A percentile compares a stretch with the other conserved stretches of the same genome.
Evolutionary conservation across 1,140 invertebrate genomes (phyloP).

Genomic region (Littorina saxatilis): DNA sequence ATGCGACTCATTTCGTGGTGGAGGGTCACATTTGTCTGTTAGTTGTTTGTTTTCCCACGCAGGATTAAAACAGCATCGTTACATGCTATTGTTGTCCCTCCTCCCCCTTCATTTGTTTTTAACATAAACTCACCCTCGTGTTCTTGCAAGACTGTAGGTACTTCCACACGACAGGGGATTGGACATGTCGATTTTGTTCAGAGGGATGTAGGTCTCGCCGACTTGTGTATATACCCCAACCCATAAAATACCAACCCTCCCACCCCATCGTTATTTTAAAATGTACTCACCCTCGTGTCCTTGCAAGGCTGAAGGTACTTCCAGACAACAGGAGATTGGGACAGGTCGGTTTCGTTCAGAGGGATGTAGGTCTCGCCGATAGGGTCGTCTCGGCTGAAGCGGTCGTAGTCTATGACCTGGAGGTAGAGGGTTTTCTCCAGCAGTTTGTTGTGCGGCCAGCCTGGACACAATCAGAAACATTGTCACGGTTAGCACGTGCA

Average conservation of each 20-base stretch:
- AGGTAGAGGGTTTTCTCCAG: slow-evolving; percentile 70
- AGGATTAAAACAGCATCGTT: too few relatives aligned
- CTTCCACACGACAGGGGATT: slow-evolving; percentile 74
- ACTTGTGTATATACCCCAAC: too few relatives aligned
- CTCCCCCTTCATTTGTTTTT: too few relatives aligned
- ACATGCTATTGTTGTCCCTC: too few relatives aligned
- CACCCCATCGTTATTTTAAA: too few relatives aligned
- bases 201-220: slow-evolving; percentile 94
- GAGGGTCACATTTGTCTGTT: too few relatives aligned
- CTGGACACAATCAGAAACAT: slow-evolving; percentile 55
- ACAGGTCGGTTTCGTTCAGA: slow-evolving; percentile 86
- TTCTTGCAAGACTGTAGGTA: slow-evolving; percentile 74
- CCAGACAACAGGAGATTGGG: slow-evolving; percentile 77
- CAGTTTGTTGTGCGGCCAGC: slow-evolving; percentile 73
- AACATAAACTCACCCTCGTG: slow-evolving; percentile 72
- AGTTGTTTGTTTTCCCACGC: too few relatives aligned
- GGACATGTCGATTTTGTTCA: slow-evolving; percentile 88
- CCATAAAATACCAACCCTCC: too few relatives aligned
- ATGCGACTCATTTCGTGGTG: too few relatives aligned
- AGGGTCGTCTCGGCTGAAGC: slow-evolving; percentile 97
- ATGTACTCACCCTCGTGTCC: slow-evolving; percentile 69
- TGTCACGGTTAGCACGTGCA: not conserved
- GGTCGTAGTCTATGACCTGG: slow-evolving; percentile 91
- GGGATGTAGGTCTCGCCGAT: slow-evolving; percentile 97
- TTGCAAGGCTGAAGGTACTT: slow-evolving; percentile 73